Conservation (phyloP, 2,888 invertebrate species). For the Drosophila helvetica region DNA sequence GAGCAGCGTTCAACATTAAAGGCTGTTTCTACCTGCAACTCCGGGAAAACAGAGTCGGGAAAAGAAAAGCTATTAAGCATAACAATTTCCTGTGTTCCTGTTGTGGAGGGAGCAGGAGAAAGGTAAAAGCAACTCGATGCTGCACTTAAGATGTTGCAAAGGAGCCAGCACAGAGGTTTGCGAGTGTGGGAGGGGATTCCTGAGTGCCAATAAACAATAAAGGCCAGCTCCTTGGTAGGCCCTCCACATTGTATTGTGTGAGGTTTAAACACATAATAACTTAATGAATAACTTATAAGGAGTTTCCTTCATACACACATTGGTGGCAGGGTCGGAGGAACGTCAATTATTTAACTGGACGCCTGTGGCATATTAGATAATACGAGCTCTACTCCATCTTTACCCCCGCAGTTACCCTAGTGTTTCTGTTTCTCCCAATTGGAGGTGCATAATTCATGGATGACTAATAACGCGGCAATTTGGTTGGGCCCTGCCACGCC, state of each 20-base stretch:
- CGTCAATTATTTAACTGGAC: slow-evolving; percentile 1
- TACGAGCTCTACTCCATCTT: not conserved
- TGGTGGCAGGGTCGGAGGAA: not conserved
- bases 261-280: slow-evolving; percentile 77
- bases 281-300: slow-evolving; percentile 60
- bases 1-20: slow-evolving; percentile 36
- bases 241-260: slow-evolving; percentile 54
- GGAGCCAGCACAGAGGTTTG: slow-evolving; percentile 40
- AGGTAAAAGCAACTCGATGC: slow-evolving; percentile 54
- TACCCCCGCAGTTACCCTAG: not conserved
- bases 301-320: not conserved
- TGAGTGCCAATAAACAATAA: slow-evolving; percentile 66
- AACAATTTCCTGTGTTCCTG: slow-evolving; percentile 68
- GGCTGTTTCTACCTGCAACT: slow-evolving; percentile 17
- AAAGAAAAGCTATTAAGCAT: slow-evolving; percentile 66
- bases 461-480: slow-evolving; percentile 17
- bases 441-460: slow-evolving; percentile 14
- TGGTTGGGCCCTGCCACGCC: slow-evolving; percentile 20
- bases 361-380: slow-evolving; percentile 1
- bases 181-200: not conserved
- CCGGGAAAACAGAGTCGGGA: slow-evolving; percentile 2
- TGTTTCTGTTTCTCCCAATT: not conserved
- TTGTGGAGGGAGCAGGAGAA: slow-evolving; percentile 30
- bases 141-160: slow-evolving; percentile 71
- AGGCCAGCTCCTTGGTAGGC: slow-evolving; percentile 49